phyloP scores from a whole-genome alignment of 2,888 invertebrate genomes.

The Cataglyphis livida region DNA sequence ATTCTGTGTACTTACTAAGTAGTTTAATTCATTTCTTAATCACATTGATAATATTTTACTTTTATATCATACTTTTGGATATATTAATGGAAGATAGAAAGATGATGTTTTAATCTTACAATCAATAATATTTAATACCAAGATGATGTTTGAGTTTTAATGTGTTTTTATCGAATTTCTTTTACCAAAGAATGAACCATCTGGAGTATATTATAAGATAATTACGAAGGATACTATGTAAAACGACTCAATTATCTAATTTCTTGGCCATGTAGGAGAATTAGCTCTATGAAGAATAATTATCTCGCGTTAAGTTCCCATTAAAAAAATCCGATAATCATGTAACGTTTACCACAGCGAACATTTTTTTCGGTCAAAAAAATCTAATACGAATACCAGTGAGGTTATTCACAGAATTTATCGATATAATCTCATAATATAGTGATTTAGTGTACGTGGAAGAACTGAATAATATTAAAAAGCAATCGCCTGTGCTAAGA shows the following conservation, averaged over 20 bases:
- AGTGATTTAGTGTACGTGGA: neutral
- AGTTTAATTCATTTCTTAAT: neutral
- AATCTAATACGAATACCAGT: neutral
- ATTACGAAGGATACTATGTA: slow-evolving; percentile 1
- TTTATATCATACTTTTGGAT: neutral
- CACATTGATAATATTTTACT: neutral
- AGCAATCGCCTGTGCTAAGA: neutral
- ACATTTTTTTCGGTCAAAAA: slow-evolving; percentile 4
- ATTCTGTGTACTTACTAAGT: neutral
- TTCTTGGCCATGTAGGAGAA: neutral
- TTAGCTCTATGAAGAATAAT: slow-evolving; percentile 24
- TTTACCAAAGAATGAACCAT: neutral
- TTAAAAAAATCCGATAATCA: slow-evolving; percentile 14
- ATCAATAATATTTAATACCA: neutral
- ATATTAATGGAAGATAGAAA: neutral
- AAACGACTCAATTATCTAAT: slow-evolving; percentile 3
- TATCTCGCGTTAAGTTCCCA: slow-evolving; percentile 3
- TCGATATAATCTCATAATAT: slow-evolving; percentile 1
- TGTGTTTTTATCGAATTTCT: neutral
- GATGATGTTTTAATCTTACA: neutral
- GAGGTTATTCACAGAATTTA: slow-evolving; percentile 1
- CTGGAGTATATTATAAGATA: neutral
- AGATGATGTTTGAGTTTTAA: neutral
- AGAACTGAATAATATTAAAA: neutral
- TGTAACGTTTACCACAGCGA: neutral